Conservation (phyloP, 92 coral and sea anemone species). For the Palythoa caribaeorum region DNA sequence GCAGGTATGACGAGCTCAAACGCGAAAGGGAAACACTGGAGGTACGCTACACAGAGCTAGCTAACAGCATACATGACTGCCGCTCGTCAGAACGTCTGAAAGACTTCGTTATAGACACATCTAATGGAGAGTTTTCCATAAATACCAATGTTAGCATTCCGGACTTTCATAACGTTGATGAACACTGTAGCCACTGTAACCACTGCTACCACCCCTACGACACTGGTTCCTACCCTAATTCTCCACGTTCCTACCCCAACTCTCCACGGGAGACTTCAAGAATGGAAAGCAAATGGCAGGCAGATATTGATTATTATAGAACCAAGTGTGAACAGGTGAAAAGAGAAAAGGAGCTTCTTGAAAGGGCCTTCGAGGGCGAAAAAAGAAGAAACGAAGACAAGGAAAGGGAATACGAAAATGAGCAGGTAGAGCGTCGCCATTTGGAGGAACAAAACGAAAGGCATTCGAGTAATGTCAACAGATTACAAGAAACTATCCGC, state of each 20-base stretch:
- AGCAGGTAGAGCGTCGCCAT: conserved; percentile 69
- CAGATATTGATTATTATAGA: conserved; percentile 82
- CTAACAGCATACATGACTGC: conserved; percentile 37
- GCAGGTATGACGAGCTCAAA: conserved; percentile 72
- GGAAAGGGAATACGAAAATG: conserved; percentile 74
- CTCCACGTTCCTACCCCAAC: conserved; percentile 37
- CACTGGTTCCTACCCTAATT: conserved; percentile 19
- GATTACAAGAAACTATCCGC: conserved; percentile 86
- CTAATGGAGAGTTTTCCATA: conserved; percentile 33
- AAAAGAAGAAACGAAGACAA: conserved; percentile 81
- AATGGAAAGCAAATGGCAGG: conserved; percentile 45
- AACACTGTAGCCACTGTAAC: not conserved
- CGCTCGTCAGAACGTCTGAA: conserved; percentile 36
- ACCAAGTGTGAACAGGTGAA: conserved; percentile 81
- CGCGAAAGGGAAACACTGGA: conserved; percentile 40
- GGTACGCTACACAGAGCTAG: conserved; percentile 39
- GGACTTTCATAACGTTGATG: conserved; percentile 30
- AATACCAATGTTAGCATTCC: conserved; percentile 30
- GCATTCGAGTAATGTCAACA: conserved; percentile 61
- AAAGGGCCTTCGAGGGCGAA: conserved; percentile 77
- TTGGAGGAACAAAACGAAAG: conserved; percentile 75
- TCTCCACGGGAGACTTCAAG: conserved; percentile 30
- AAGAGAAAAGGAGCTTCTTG: conserved; percentile 80
- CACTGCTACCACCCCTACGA: conserved; percentile 37
- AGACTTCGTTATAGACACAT: conserved; percentile 43